phyloP scores from a whole-genome alignment of 2,888 invertebrate species.

The Alcis repandata region DNA sequence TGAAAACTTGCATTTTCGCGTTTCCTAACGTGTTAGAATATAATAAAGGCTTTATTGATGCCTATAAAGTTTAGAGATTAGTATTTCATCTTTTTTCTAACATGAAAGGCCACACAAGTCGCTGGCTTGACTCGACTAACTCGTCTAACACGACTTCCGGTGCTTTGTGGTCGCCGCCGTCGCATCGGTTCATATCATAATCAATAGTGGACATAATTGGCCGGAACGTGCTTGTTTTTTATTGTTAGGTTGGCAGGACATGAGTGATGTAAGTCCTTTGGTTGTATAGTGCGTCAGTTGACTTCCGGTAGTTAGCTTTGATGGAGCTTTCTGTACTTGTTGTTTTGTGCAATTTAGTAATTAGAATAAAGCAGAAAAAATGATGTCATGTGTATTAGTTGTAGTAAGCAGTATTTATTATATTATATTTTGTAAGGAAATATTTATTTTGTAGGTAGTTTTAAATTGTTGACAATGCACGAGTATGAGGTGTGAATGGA shows the following conservation, averaged over 20 bases:
- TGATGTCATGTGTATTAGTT: background rate
- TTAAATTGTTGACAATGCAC: too few species aligned
- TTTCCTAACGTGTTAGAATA: constrained; percentile 28
- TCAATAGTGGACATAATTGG: constrained; percentile 48
- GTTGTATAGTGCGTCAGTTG: constrained; percentile 20
- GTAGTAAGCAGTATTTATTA: background rate
- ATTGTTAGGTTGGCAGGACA: constrained; percentile 37
- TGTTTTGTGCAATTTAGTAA: constrained; percentile 6
- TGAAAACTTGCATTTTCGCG: constrained; percentile 33
- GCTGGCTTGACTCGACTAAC: constrained; percentile 28
- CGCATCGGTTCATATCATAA: constrained; percentile 56
- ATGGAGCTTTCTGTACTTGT: background rate
- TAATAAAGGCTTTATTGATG: constrained; percentile 33
- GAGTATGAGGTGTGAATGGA: too few species aligned
- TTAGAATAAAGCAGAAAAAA: background rate
- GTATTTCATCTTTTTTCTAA: constrained; percentile 12
- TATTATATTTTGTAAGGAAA: too few species aligned
- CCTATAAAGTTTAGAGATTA: constrained; percentile 31
- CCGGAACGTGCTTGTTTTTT: constrained; percentile 35
- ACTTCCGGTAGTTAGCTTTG: constrained; percentile 18
- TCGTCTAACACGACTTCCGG: constrained; percentile 33
- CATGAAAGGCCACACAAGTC: constrained; percentile 36
- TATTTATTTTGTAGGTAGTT: too few species aligned
- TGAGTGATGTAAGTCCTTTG: constrained; percentile 24
- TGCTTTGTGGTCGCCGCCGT: constrained; percentile 41